Percentiles rank a stretch among this genome's conserved stretches.
These are phyloP conservation scores for Netelia virgata DNA, from an alignment of 2,888 invertebrate genomes.

Conservation along the genomic window DNA sequence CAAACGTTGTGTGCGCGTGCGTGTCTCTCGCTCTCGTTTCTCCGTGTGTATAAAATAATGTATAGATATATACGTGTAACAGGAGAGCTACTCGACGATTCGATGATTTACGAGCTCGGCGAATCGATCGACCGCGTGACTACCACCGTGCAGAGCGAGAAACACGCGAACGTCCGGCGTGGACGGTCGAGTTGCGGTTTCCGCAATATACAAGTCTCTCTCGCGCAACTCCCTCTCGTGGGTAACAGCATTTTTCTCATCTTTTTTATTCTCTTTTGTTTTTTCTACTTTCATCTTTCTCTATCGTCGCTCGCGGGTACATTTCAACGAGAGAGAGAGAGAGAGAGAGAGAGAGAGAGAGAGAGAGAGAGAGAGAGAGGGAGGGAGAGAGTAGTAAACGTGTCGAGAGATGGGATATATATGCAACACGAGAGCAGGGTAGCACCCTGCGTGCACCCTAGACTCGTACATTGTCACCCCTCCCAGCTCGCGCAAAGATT, in stretches of 20 bases:
- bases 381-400: no score
- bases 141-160: slow-evolving; percentile 46
- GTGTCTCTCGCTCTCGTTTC: neutral
- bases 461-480: neutral
- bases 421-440: no score
- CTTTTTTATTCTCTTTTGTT: slow-evolving; percentile 4
- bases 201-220: slow-evolving; percentile 49
- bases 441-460: neutral
- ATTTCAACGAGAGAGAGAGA: neutral
- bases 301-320: slow-evolving; percentile 2
- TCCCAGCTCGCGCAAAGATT: no score
- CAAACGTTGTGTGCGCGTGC: neutral
- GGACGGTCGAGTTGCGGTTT: slow-evolving; percentile 57
- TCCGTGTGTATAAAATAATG: neutral
- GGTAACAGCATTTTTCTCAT: neutral
- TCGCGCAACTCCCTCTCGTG: neutral
- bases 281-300: slow-evolving; percentile 21
- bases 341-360: neutral
- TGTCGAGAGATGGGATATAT: neutral
- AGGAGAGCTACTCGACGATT: slow-evolving; percentile 43
- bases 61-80: slow-evolving; percentile 25
- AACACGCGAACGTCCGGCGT: slow-evolving; percentile 58
- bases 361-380: no score
- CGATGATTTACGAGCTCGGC: slow-evolving; percentile 64
- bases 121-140: slow-evolving; percentile 66